Percentiles rank a stretch among this genome's conserved stretches.
phyloP scores from a whole-genome alignment of 2,113 vertebrate species.

The Felis catus region F.catus_Fca126_mat1.0 CM031419.1:161470501-161471000 shows the following conservation, averaged over 20 bases:
- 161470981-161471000: background rate
- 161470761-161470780: background rate
- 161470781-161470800: background rate
- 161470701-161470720: background rate
- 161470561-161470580: background rate
- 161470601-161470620: background rate
- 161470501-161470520: background rate
- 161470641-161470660: background rate
- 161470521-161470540: background rate
- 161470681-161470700: background rate
- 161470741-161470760: background rate
- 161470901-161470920: background rate
- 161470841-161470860: background rate
- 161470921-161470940: background rate
- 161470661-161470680: background rate
- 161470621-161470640: background rate
- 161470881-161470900: background rate
- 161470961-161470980: background rate
- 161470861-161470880: background rate
- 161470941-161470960: background rate
- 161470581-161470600: background rate
- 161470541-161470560: background rate
- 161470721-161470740: background rate
- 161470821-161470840: background rate
- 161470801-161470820: background rate